phyloP scores from a whole-genome alignment of 2,113 vertebrate genomes.

The Hemiscyllium ocellatum region DNA sequence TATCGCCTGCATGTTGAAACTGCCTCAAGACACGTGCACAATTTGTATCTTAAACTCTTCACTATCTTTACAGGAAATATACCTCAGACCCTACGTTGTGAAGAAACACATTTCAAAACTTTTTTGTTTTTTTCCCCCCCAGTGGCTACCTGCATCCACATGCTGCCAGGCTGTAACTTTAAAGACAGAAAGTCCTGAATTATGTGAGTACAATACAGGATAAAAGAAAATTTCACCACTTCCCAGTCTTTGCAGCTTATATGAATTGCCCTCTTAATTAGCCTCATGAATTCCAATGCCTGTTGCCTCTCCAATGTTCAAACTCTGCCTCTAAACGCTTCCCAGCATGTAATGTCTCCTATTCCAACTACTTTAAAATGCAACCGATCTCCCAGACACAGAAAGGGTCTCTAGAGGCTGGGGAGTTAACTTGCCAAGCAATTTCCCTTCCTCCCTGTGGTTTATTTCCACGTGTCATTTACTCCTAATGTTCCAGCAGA shows the following conservation, averaged over 20 bases:
- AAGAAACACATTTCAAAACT: not conserved
- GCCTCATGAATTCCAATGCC: too few relatives aligned
- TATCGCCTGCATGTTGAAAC: not conserved
- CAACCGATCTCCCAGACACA: not conserved
- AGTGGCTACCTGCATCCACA: not conserved
- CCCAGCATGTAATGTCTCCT: too few relatives aligned
- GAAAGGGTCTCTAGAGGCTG: not conserved
- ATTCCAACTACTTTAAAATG: not conserved
- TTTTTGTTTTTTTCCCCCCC: not conserved
- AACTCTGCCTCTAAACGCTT: not conserved
- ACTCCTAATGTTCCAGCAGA: not conserved
- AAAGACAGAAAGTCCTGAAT: not conserved
- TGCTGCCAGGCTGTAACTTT: not conserved
- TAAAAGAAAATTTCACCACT: not conserved
- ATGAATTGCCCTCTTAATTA: not conserved
- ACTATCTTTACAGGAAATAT: not conserved
- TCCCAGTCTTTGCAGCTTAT: not conserved
- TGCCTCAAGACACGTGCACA: not conserved
- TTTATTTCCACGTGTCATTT: not conserved
- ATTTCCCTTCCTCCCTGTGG: not conserved
- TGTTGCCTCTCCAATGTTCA: not conserved
- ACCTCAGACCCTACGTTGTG: not conserved
- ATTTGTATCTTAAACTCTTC: not conserved
- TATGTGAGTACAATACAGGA: not conserved
- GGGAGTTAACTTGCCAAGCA: not conserved